Evolutionary conservation across 1,140 invertebrate genomes (phyloP).

Genomic region (Campoletis sonorensis): DNA sequence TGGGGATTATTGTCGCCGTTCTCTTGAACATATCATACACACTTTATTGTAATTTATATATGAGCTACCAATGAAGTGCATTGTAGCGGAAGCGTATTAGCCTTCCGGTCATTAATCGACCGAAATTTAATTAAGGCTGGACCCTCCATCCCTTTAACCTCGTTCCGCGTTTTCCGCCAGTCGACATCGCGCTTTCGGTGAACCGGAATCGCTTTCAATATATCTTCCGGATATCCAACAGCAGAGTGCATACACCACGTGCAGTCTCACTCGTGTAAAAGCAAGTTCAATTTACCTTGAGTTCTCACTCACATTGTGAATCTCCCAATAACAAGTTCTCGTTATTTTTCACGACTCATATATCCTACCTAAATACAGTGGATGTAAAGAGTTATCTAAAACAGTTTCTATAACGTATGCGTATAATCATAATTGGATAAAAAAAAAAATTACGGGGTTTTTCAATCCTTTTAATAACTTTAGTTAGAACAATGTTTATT

Average conservation of each 20-base stretch:
- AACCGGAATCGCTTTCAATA: slow-evolving; percentile 46
- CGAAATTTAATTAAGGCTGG: slow-evolving; percentile 66
- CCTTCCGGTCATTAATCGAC: slow-evolving; percentile 64
- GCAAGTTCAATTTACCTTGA: neutral
- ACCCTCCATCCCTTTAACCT: slow-evolving; percentile 27
- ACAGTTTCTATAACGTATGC: too few relatives aligned
- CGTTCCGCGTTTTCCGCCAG: neutral
- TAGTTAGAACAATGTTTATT: neutral
- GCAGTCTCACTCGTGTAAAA: neutral
- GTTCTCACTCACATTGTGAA: slow-evolving; percentile 4
- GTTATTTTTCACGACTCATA: neutral
- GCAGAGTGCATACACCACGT: neutral
- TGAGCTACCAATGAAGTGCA: slow-evolving; percentile 31
- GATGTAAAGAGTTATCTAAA: neutral
- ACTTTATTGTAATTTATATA: slow-evolving; percentile 30
- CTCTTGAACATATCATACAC: neutral
- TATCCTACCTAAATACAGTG: neutral
- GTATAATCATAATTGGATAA: too few relatives aligned
- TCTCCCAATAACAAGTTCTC: slow-evolving; percentile 5
- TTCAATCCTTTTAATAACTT: neutral
- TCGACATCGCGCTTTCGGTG: neutral
- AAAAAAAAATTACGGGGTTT: too few relatives aligned
- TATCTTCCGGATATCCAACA: slow-evolving; percentile 41
- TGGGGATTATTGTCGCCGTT: too few relatives aligned
- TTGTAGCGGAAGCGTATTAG: slow-evolving; percentile 41